These are phyloP conservation scores for Galaxias olidus DNA, from an alignment of 2,797 vertebrate species.

Conservation along the genomic window DNA sequence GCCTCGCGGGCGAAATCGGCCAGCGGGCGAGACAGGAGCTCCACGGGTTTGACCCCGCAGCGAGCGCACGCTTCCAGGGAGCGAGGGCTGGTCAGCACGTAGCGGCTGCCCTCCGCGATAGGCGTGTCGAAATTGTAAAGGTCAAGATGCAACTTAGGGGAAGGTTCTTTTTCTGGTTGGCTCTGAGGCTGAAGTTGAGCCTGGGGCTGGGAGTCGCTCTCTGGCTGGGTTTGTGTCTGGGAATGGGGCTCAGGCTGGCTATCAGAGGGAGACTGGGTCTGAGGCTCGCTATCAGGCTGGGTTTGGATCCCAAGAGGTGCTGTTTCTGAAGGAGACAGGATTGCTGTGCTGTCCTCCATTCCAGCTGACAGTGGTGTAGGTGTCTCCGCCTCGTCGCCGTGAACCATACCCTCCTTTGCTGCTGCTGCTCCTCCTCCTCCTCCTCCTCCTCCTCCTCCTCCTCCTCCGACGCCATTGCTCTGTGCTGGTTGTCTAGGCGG, in stretches of 20 bases:
- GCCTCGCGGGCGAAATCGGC: constrained; percentile 90
- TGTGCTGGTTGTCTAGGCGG: constrained; percentile 63
- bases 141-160: constrained; percentile 89
- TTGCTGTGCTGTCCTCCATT: constrained; percentile 1
- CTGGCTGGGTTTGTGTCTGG: background rate
- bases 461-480: constrained; percentile 65
- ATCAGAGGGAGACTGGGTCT: background rate
- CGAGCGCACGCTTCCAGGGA: constrained; percentile 95
- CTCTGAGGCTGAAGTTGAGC: constrained; percentile 44
- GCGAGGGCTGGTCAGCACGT: constrained; percentile 94
- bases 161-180: constrained; percentile 60
- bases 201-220: constrained; percentile 39
- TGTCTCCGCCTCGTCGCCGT: constrained; percentile 53
- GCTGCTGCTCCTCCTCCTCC: constrained; percentile 48
- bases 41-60: constrained; percentile 92
- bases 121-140: constrained; percentile 94
- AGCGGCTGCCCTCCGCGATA: constrained; percentile 92
- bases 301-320: constrained; percentile 53
- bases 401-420: too few relatives aligned
- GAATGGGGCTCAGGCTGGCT: background rate
- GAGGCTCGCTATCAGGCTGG: constrained; percentile 17
- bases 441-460: constrained; percentile 63
- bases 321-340: background rate
- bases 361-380: constrained; percentile 44
- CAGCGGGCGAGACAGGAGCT: constrained; percentile 85